These are phyloP conservation scores for Serranus cabrilla DNA, from an alignment of 2,797 vertebrate species.

Conservation along the genomic window DNA sequence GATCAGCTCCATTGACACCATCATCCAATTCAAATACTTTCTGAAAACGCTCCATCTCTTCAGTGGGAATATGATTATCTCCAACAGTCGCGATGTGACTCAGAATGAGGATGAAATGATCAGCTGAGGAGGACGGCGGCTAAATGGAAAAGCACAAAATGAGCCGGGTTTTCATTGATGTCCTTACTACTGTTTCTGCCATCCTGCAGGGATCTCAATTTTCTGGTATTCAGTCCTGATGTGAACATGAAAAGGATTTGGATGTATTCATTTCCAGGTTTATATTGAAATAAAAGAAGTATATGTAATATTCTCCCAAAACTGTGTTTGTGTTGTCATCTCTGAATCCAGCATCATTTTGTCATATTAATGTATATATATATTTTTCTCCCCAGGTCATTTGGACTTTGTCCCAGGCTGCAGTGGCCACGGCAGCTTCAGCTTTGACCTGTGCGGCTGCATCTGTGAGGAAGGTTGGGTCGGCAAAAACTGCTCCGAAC, in stretches of 20 bases:
- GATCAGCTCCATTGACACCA: conserved; percentile 68
- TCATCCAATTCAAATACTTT: conserved; percentile 66
- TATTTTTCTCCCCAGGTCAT: conserved; percentile 83
- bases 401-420: conserved; percentile 93
- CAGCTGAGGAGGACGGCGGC: neutral
- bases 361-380: neutral
- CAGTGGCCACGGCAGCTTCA: conserved; percentile 96
- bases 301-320: neutral
- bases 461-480: conserved; percentile 95
- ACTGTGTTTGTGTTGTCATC: neutral
- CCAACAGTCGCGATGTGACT: conserved; percentile 59
- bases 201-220: neutral
- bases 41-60: conserved; percentile 55
- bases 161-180: conserved; percentile 29
- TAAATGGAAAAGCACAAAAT: conserved; percentile 34
- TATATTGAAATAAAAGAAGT: neutral
- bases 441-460: conserved; percentile 94
- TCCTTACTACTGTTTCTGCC: conserved; percentile 27
- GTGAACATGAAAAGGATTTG: neutral
- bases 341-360: neutral
- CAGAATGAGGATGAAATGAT: conserved; percentile 58
- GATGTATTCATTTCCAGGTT: neutral
- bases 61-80: conserved; percentile 65
- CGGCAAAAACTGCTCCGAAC: conserved; percentile 96
- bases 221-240: neutral